Evolutionary conservation across 2,797 vertebrate genomes (phyloP), one percentile per base, ranked within the genome.

Genomic region (Acanthis flammea): DNA sequence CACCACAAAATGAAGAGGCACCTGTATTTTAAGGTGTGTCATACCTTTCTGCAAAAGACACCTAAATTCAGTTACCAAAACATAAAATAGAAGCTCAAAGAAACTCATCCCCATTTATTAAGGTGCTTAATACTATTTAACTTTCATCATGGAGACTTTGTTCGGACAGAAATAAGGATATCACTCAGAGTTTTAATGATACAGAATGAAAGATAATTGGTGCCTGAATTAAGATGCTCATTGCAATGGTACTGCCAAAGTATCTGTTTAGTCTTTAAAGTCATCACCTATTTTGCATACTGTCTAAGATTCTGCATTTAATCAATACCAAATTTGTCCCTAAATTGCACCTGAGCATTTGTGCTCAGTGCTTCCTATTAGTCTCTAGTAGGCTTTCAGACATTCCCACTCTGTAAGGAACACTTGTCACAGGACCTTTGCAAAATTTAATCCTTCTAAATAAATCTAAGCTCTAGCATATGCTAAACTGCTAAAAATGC

Each of bases 381-480:
- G 19, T 19, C 66, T 67, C 22, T n/a, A 27, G 35, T 5, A 63
- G 37, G 39, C 30, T 74, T 85, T 88, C 35, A 74, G 53, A 37
- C 23, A 65, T 61, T 63, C 54, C 63, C 50, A 22, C 27, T 72
- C 53, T 23, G 14, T 24, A 35, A 70, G n/a, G 61, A 86, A 67
- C 39, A 47, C 19, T 61, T 60, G 41, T 55, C 81, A 67, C 24
- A 54, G 57, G 28, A 76, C 60, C 27, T 41, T 66, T 57, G 75
- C 61, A 79, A 89, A 92, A 85, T 85, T 53, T 82, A 92, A 89
- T 87, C 61, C 68, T 60, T 41, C 68, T 87, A 63, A 92, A 91
- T 87, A 66, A 91, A 91, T 53, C 47, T 79, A 77, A 95, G 67
- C 27, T 45, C n/a, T 31, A 35, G 15, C 33, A n/a, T 48, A 79